Percentiles rank a stretch among this genome's conserved stretches.
phyloP scores from a whole-genome alignment of 2,797 vertebrate genomes.

The Silurus lanzhouensis region DNA sequence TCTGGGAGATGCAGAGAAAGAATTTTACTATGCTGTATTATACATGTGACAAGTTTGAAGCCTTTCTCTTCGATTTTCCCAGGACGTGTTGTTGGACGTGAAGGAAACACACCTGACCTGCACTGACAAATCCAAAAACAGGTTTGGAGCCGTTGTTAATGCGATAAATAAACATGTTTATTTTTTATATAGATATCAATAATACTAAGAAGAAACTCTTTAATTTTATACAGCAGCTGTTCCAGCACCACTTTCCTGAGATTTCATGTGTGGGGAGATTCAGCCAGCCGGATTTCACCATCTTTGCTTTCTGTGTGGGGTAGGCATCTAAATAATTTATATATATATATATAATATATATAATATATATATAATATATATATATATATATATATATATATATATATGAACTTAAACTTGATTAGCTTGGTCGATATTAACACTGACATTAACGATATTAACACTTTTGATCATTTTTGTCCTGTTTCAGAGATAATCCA shows the following conservation, averaged over 20 bases:
- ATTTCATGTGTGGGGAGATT: constrained; percentile 84
- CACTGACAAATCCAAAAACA: constrained; percentile 72
- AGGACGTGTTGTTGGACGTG: constrained; percentile 84
- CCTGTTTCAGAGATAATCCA: constrained; percentile 70
- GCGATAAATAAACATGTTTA: not conserved
- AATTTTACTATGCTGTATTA: too few species aligned
- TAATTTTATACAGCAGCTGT: constrained; percentile 67
- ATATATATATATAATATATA: too few species aligned
- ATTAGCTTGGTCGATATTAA: constrained; percentile 54
- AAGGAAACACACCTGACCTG: constrained; percentile 83
- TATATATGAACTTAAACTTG: not conserved
- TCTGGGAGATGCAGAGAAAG: too few species aligned
- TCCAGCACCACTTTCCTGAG: constrained; percentile 79
- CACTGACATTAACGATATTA: not conserved
- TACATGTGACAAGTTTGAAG: too few species aligned
- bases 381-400: too few species aligned
- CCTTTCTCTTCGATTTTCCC: not conserved
- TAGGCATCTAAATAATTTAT: constrained; percentile 67
- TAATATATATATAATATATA: too few species aligned
- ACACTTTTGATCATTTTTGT: constrained; percentile 50
- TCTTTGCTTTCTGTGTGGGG: constrained; percentile 82
- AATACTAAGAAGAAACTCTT: fast-evolving
- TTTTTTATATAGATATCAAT: not conserved
- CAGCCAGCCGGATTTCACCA: constrained; percentile 64
- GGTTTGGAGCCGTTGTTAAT: constrained; percentile 63